These are phyloP conservation scores for Pachyuromys duprasi DNA, from an alignment of 2,797 vertebrate species.

Conservation along the genomic window DNA sequence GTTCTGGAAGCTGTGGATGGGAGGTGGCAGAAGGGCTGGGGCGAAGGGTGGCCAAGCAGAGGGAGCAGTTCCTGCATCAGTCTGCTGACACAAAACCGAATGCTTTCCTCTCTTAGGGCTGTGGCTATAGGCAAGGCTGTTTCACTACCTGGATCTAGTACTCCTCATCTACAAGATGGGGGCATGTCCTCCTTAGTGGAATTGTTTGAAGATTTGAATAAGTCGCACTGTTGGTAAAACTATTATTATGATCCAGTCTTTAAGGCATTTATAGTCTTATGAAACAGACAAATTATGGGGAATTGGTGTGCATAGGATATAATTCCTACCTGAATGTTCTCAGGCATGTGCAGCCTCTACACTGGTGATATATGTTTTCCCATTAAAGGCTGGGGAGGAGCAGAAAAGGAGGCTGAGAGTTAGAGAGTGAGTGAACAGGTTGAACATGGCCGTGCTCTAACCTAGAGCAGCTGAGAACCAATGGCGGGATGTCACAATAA, in stretches of 20 bases:
- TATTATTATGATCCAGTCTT: background rate
- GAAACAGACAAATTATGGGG: background rate
- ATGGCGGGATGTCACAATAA: rapidly evolving
- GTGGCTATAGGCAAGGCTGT: background rate
- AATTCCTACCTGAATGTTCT: background rate
- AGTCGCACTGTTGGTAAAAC: background rate
- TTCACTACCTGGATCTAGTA: background rate
- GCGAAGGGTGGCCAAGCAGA: background rate
- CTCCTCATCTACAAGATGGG: background rate
- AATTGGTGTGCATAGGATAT: background rate
- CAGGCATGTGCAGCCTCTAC: background rate
- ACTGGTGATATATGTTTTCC: background rate
- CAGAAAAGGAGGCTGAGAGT: background rate
- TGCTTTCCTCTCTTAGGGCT: background rate
- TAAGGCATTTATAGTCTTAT: background rate
- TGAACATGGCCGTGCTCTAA: background rate
- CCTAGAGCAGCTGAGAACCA: background rate
- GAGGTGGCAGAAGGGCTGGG: background rate
- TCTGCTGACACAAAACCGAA: background rate
- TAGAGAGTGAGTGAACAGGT: background rate
- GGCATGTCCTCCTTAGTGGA: background rate
- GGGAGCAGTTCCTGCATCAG: background rate
- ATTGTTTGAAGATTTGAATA: background rate
- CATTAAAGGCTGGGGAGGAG: too few relatives aligned
- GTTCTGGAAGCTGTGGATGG: background rate